phyloP scores from a whole-genome alignment of 2,113 vertebrate genomes.

The Channa maculata region DNA sequence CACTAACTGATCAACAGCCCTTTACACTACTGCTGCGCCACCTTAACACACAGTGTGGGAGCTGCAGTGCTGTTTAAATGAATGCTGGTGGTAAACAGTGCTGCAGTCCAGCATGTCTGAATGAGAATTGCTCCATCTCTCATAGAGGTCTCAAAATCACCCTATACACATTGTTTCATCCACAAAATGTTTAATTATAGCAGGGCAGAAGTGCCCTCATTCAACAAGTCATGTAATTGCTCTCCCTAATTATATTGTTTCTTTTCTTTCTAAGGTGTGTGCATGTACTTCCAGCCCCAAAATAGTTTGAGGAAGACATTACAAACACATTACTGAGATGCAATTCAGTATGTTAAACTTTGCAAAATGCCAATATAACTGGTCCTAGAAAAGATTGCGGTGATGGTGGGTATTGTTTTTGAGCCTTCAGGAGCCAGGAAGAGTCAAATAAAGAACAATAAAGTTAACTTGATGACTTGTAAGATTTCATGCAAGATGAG shows the following conservation, averaged over 20 bases:
- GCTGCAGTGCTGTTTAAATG: conserved; percentile 33
- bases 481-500: too few species aligned
- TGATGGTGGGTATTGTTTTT: neutral
- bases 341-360: neutral
- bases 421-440: neutral
- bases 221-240: conserved; percentile 44
- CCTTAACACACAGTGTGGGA: conserved; percentile 30
- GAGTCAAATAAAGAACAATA: too few species aligned
- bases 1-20: conserved; percentile 4
- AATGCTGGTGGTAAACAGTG: conserved; percentile 7
- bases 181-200: conserved; percentile 52
- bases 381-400: neutral
- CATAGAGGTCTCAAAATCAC: conserved; percentile 8
- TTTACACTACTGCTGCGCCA: conserved; percentile 37
- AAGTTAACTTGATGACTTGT: too few species aligned
- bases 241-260: conserved; percentile 49
- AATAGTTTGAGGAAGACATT: neutral
- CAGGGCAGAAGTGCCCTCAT: conserved; percentile 45
- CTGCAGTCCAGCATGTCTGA: conserved; percentile 16
- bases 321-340: neutral
- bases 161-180: conserved; percentile 42
- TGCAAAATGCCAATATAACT: neutral
- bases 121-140: neutral
- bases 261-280: conserved; percentile 13
- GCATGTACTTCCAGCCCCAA: neutral